phyloP scores from a whole-genome alignment of 2,113 vertebrate species.

The Platysteira castanea region DNA sequence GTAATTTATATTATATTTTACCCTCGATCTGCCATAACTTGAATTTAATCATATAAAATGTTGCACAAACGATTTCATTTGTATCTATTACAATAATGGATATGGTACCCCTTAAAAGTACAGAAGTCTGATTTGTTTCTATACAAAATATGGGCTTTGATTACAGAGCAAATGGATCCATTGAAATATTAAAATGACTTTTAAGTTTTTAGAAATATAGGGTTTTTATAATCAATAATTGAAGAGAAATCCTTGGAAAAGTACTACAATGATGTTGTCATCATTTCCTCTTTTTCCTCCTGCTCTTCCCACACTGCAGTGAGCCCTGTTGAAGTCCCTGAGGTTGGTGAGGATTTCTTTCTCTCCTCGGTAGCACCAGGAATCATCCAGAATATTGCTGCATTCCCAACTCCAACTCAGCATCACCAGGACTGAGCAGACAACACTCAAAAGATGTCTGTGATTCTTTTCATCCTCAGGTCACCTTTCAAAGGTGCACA shows the following conservation, averaged over 20 bases:
- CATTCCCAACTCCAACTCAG: neutral
- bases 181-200: neutral
- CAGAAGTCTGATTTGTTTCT: neutral
- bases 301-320: neutral
- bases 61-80: neutral
- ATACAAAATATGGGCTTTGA: neutral
- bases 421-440: neutral
- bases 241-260: neutral
- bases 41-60: neutral
- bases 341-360: neutral
- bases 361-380: neutral
- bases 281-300: neutral
- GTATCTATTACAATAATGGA: neutral
- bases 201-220: neutral
- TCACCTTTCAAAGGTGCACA: neutral
- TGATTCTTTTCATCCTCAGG: neutral
- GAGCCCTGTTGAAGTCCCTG: neutral
- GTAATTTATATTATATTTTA: neutral
- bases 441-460: neutral
- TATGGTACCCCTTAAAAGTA: neutral
- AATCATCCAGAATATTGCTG: neutral
- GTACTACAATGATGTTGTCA: neutral
- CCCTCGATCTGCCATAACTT: neutral
- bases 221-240: fast-evolving
- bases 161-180: neutral